phyloP scores from a whole-genome alignment of 1,140 invertebrate genomes.

The Drosophila tropicalis region DNA sequence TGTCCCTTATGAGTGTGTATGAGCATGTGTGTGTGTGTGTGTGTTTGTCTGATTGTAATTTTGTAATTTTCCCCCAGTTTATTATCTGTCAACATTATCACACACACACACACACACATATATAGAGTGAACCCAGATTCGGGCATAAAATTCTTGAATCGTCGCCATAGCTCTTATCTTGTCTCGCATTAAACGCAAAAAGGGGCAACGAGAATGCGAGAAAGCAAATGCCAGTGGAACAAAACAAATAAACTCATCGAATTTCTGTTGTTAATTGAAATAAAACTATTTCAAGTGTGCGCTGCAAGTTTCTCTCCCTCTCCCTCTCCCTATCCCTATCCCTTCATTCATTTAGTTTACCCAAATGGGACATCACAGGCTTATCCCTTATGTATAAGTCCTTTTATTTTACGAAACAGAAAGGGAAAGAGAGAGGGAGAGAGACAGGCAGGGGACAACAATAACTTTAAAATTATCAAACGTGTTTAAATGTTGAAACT shows the following conservation, averaged over 20 bases:
- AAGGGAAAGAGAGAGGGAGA: too few species aligned
- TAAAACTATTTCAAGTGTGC: slow-evolving; percentile 74
- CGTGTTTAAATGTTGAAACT: too few species aligned
- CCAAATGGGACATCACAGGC: background rate
- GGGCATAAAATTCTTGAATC: slow-evolving; percentile 64
- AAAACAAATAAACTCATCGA: slow-evolving; percentile 80
- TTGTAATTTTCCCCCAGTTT: slow-evolving; percentile 80
- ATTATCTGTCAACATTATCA: slow-evolving; percentile 81
- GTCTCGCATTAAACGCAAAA: slow-evolving; percentile 75
- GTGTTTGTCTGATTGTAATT: slow-evolving; percentile 71
- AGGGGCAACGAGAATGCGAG: background rate
- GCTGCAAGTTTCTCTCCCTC: slow-evolving; percentile 17
- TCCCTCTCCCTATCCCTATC: too few species aligned
- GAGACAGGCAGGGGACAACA: too few species aligned
- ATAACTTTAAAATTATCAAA: too few species aligned
- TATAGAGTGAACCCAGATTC: slow-evolving; percentile 31
- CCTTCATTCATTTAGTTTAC: background rate
- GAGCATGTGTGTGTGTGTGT: slow-evolving; percentile 15
- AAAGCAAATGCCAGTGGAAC: background rate
- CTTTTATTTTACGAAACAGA: background rate
- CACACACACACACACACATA: slow-evolving; percentile 53
- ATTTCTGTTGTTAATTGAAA: slow-evolving; percentile 82
- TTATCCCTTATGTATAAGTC: background rate
- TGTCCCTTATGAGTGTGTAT: slow-evolving; percentile 16
- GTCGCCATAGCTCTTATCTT: slow-evolving; percentile 78